Evolutionary conservation across 1,140 invertebrate genomes (phyloP).

Genomic region (Sweltsa coloradensis): DNA sequence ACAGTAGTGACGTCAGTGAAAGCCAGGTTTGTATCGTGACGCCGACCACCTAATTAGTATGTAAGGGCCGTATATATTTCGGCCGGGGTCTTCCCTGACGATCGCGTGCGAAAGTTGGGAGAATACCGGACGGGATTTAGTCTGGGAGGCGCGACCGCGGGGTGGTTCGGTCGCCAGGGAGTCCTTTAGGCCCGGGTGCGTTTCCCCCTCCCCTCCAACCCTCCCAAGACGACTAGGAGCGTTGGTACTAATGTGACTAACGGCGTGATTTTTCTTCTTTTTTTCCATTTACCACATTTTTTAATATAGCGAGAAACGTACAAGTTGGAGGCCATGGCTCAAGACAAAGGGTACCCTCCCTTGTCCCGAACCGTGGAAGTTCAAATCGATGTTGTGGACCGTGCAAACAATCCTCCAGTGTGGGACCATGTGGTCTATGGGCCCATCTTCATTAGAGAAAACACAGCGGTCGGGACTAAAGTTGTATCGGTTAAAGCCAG

Average conservation of each 20-base stretch:
- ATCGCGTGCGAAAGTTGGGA: constrained; percentile 9
- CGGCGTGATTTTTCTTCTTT: constrained; percentile 38
- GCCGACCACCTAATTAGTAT: too few species aligned
- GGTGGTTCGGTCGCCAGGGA: constrained; percentile 4
- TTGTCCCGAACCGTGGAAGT: constrained; percentile 89
- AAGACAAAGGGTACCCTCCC: constrained; percentile 89
- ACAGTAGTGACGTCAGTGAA: constrained; percentile 91
- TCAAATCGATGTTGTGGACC: constrained; percentile 94
- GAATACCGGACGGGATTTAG: constrained; percentile 10
- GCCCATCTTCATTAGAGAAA: constrained; percentile 93
- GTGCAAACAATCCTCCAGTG: constrained; percentile 91
- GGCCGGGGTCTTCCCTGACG: constrained; percentile 14
- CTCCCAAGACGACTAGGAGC: constrained; percentile 9
- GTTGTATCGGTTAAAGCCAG: constrained; percentile 95
- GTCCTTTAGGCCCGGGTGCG: background rate
- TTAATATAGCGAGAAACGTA: constrained; percentile 80
- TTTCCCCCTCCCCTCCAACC: constrained; percentile 1
- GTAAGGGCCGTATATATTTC: constrained; percentile 5
- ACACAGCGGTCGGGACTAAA: constrained; percentile 89
- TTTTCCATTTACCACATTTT: constrained; percentile 47
- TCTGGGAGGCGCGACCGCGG: background rate
- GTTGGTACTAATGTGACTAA: constrained; percentile 32
- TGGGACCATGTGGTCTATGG: constrained; percentile 93
- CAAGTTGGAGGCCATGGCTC: constrained; percentile 91
- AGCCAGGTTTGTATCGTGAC: constrained; percentile 81